Conservation (phyloP, 2,888 invertebrate genomes). For the Polyommatus icarus region DNA sequence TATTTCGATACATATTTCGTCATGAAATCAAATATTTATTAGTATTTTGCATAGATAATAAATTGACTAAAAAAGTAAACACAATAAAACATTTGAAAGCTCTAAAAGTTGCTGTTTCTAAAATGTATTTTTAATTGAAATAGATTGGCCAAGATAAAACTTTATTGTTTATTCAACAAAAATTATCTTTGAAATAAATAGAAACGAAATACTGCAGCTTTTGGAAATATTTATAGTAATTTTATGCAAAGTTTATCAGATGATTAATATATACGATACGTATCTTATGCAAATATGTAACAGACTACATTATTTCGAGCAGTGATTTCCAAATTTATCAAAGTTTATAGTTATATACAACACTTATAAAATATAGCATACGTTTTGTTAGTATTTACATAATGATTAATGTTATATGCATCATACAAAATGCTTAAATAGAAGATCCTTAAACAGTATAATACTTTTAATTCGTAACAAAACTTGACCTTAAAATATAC, state of each 20-base stretch:
- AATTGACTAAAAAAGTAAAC: background rate
- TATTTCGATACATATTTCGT: background rate
- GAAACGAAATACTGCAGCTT: background rate
- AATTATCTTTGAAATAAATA: background rate
- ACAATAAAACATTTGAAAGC: background rate
- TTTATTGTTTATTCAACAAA: background rate
- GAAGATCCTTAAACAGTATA: slow-evolving; percentile 1
- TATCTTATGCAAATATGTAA: background rate
- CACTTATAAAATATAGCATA: background rate
- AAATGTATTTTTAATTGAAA: slow-evolving; percentile 6
- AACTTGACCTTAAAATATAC: background rate
- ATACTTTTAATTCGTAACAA: slow-evolving; percentile 12
- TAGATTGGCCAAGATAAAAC: background rate
- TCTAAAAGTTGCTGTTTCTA: background rate
- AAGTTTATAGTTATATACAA: background rate
- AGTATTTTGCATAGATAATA: background rate
- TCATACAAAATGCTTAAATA: slow-evolving; percentile 1
- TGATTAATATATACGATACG: background rate
- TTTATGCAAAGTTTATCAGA: background rate
- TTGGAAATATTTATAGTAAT: background rate
- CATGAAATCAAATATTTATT: background rate
- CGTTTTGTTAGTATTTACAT: background rate
- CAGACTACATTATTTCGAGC: background rate
- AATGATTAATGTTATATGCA: background rate
- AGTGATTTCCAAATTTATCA: background rate